These are phyloP conservation scores for Salarias fasciatus DNA, from an alignment of 2,797 vertebrate species.

Conservation along the genomic window DNA sequence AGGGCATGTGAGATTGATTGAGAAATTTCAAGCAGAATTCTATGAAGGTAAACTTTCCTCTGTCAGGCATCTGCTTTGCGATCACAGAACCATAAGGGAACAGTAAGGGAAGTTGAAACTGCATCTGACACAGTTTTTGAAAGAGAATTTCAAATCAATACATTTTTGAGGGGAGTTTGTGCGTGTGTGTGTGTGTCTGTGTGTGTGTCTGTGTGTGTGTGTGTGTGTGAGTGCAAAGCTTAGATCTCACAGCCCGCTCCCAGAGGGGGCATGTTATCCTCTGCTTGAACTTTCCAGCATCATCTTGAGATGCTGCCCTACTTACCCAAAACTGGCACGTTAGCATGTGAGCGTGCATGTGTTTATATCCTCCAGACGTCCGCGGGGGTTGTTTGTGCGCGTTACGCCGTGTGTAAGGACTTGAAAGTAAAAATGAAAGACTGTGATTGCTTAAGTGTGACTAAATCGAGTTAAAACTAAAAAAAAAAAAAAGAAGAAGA, in stretches of 20 bases:
- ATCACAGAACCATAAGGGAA: slow-evolving; percentile 3
- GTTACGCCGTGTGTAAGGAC: slow-evolving; percentile 13
- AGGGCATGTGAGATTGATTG: slow-evolving; percentile 15
- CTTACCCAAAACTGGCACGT: slow-evolving; percentile 55
- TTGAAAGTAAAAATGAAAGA: slow-evolving; percentile 8
- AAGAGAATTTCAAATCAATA: slow-evolving; percentile 56
- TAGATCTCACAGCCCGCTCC: slow-evolving; percentile 59
- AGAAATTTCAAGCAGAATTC: slow-evolving; percentile 10
- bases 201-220: slow-evolving; percentile 10
- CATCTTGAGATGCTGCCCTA: slow-evolving; percentile 69
- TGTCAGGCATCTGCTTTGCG: slow-evolving; percentile 5
- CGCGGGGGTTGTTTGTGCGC: slow-evolving; percentile 41
- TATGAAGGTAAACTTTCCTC: slow-evolving; percentile 20
- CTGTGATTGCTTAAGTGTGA: slow-evolving; percentile 65
- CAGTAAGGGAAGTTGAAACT: slow-evolving; percentile 12
- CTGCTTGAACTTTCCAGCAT: slow-evolving; percentile 62
- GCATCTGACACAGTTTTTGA: slow-evolving; percentile 42
- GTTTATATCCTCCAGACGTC: slow-evolving; percentile 37
- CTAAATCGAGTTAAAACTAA: slow-evolving; percentile 58
- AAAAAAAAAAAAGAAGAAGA: slow-evolving; percentile 15
- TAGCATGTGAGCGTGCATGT: slow-evolving; percentile 18
- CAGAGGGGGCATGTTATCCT: slow-evolving; percentile 66
- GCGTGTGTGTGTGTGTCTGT: background rate
- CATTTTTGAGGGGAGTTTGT: slow-evolving; percentile 20
- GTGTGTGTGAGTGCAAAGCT: slow-evolving; percentile 17